A percentile compares a stretch with the other conserved stretches of the same genome.
Evolutionary conservation across 1,140 invertebrate species (phyloP).

Genomic region (Bombus superbus): DNA sequence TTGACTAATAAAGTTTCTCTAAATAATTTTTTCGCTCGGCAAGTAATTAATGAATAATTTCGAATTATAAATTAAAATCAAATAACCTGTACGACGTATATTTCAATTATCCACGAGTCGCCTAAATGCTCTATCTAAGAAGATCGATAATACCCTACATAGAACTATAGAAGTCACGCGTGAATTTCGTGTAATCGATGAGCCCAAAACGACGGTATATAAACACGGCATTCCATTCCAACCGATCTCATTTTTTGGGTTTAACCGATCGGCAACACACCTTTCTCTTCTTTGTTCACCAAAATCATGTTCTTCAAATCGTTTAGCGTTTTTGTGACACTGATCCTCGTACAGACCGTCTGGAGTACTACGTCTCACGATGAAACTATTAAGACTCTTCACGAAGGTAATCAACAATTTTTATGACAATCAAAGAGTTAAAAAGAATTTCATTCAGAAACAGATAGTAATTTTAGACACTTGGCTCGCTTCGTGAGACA

Average conservation of each 20-base stretch:
- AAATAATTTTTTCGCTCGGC: too few species aligned
- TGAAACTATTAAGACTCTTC: too few species aligned
- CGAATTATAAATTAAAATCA: too few species aligned
- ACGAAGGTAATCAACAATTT: not conserved
- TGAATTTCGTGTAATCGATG: constrained; percentile 66
- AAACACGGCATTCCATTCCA: constrained; percentile 60
- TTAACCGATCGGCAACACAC: constrained; percentile 32
- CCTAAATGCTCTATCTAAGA: not conserved
- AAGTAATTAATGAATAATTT: too few species aligned
- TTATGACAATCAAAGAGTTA: too few species aligned
- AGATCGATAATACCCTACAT: too few species aligned
- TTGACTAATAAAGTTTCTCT: too few species aligned
- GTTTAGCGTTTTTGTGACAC: not conserved
- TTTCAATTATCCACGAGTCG: not conserved
- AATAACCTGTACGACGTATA: not conserved
- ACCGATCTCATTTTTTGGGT: not conserved
- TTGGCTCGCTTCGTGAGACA: not conserved
- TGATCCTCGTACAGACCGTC: not conserved
- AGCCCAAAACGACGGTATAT: not conserved
- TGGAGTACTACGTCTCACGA: not conserved
- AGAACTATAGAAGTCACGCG: too few species aligned
- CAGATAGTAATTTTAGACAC: not conserved
- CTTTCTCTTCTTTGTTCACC: not conserved
- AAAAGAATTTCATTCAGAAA: not conserved
- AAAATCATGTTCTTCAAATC: constrained; percentile 42